These are phyloP conservation scores for Eupithecia pulchellata DNA, from an alignment of 2,888 invertebrate genomes.

Conservation along the genomic window DNA sequence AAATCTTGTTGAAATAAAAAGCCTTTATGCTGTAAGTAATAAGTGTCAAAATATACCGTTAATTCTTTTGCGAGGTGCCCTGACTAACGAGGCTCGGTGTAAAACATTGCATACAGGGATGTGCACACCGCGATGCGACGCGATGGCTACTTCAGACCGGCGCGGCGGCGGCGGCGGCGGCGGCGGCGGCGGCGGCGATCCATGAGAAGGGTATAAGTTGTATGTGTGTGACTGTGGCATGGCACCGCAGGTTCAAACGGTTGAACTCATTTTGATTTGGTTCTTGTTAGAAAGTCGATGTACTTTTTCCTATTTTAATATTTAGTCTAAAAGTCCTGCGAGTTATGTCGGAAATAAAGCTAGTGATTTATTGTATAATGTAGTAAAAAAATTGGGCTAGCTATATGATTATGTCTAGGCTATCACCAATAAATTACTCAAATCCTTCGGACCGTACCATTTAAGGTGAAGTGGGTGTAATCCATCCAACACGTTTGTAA, in stretches of 20 bases:
- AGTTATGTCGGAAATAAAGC: too few species aligned
- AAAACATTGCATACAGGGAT: conserved; percentile 58
- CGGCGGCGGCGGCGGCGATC: too few species aligned
- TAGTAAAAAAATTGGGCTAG: too few species aligned
- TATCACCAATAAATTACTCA: conserved; percentile 14
- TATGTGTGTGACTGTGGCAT: background rate
- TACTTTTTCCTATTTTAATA: too few species aligned
- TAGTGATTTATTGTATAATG: too few species aligned
- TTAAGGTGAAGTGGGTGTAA: conserved; percentile 24
- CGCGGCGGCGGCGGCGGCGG: too few species aligned
- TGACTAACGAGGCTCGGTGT: conserved; percentile 74
- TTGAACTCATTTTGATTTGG: background rate
- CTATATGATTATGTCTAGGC: too few species aligned
- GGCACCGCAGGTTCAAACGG: too few species aligned
- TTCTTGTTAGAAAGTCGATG: background rate
- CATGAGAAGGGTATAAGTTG: background rate
- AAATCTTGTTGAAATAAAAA: conserved; percentile 63
- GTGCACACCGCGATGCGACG: conserved; percentile 26
- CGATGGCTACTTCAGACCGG: background rate
- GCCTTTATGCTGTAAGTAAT: conserved; percentile 65
- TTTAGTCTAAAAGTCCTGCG: too few species aligned
- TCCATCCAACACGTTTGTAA: conserved; percentile 5
- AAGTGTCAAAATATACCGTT: conserved; percentile 80
- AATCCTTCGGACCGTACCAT: background rate
- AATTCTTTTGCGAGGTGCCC: conserved; percentile 76